Percentiles rank a stretch among this genome's conserved stretches.
phyloP scores from a whole-genome alignment of 2,888 invertebrate genomes.

The Furcula furcula region DNA sequence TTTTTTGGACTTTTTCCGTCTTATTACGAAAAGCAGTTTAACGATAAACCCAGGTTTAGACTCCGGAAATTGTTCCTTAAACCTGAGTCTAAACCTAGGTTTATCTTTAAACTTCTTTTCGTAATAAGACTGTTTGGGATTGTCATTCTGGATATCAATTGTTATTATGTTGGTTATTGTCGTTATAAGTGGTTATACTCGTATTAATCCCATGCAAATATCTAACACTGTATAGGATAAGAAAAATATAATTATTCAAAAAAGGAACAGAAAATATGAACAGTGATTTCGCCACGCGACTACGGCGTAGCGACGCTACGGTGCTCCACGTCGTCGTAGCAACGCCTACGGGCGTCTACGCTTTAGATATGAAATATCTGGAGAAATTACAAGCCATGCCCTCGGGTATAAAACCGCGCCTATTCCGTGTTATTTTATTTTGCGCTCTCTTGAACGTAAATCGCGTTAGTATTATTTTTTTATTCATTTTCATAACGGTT shows the following conservation, averaged over 20 bases:
- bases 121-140: too few species aligned
- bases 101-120: too few species aligned
- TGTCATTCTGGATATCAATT: too few species aligned
- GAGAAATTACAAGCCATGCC: slow-evolving; percentile 70
- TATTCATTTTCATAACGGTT: slow-evolving; percentile 37
- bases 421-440: slow-evolving; percentile 77
- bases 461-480: slow-evolving; percentile 42
- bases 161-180: too few species aligned
- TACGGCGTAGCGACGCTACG: slow-evolving; percentile 58
- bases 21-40: too few species aligned
- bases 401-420: slow-evolving; percentile 68
- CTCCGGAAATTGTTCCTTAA: too few species aligned
- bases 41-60: too few species aligned
- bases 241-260: not conserved
- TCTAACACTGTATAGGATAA: too few species aligned
- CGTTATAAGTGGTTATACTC: too few species aligned
- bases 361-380: slow-evolving; percentile 72
- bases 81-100: too few species aligned
- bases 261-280: slow-evolving; percentile 25
- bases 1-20: too few species aligned
- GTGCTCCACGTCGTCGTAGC: slow-evolving; percentile 58
- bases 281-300: slow-evolving; percentile 32
- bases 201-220: too few species aligned
- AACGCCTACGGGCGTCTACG: slow-evolving; percentile 63
- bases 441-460: slow-evolving; percentile 69